phyloP scores from a whole-genome alignment of 2,797 vertebrate species.

The Oreochromis mossambicus region DNA sequence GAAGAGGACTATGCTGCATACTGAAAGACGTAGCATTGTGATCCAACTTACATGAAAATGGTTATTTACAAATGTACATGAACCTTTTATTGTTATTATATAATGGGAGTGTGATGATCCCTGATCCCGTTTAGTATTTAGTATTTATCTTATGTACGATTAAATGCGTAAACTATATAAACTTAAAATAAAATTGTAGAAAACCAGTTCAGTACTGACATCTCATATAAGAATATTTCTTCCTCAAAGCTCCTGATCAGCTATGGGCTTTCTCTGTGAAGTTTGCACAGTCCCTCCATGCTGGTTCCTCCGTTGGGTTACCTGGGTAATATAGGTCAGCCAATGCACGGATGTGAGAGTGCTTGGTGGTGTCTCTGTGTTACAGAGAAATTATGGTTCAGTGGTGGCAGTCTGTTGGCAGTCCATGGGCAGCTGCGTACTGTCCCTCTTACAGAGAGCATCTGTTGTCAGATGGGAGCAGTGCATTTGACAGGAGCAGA shows the following conservation, averaged over 20 bases:
- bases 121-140: background rate
- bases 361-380: background rate
- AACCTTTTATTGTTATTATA: background rate
- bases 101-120: background rate
- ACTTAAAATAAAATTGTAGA: background rate
- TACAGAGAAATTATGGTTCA: background rate
- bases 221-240: background rate
- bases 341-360: background rate
- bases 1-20: background rate
- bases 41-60: background rate
- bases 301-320: background rate
- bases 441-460: background rate
- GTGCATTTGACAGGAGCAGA: background rate
- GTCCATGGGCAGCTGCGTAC: fast-evolving
- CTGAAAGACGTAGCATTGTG: background rate
- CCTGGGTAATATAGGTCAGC: background rate
- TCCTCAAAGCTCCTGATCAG: background rate
- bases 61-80: background rate
- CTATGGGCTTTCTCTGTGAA: background rate
- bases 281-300: background rate
- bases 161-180: background rate
- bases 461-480: background rate
- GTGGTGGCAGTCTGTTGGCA: background rate
- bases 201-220: background rate
- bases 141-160: background rate